These are phyloP conservation scores for Gyrodactylus salaris DNA, from an alignment of 1,140 invertebrate species.

Conservation along the genomic window DNA sequence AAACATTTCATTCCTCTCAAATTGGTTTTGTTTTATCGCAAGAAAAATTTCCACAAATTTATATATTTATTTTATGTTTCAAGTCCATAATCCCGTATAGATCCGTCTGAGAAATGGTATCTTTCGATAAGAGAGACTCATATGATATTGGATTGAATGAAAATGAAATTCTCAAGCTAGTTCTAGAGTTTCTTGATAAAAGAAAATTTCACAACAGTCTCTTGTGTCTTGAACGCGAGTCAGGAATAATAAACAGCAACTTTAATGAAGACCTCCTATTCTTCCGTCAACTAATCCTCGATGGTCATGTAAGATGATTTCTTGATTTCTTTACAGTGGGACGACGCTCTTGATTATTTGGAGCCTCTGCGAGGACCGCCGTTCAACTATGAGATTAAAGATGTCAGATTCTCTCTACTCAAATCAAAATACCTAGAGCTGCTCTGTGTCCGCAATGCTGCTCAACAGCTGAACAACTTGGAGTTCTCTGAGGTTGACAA, in stretches of 20 bases:
- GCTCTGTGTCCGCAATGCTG: conserved; percentile 36
- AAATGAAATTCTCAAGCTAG: conserved; percentile 53
- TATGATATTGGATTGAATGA: conserved; percentile 26
- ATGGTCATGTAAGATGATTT: conserved; percentile 26
- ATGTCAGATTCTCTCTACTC: conserved; percentile 45
- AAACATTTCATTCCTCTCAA: no score
- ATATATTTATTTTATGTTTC: no score
- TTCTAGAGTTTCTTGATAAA: conserved; percentile 61
- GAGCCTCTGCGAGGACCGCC: conserved; percentile 47
- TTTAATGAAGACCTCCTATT: conserved; percentile 66
- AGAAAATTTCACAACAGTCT: conserved; percentile 40
- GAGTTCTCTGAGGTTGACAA: neutral
- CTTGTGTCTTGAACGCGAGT: conserved; percentile 59
- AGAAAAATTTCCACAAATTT: no score
- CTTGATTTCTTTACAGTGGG: conserved; percentile 36
- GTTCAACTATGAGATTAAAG: conserved; percentile 26
- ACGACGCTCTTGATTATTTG: conserved; percentile 73
- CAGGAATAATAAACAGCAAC: conserved; percentile 60
- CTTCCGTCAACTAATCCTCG: conserved; percentile 51
- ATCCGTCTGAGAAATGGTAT: no score
- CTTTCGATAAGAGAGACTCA: neutral
- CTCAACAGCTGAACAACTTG: neutral
- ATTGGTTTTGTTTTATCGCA: no score
- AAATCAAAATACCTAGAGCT: conserved; percentile 72
- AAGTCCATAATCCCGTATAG: no score